Percentiles rank a stretch among this genome's conserved stretches.
Conservation (phyloP, 2,797 vertebrate genomes). For the Sitta carolinensis region DNA sequence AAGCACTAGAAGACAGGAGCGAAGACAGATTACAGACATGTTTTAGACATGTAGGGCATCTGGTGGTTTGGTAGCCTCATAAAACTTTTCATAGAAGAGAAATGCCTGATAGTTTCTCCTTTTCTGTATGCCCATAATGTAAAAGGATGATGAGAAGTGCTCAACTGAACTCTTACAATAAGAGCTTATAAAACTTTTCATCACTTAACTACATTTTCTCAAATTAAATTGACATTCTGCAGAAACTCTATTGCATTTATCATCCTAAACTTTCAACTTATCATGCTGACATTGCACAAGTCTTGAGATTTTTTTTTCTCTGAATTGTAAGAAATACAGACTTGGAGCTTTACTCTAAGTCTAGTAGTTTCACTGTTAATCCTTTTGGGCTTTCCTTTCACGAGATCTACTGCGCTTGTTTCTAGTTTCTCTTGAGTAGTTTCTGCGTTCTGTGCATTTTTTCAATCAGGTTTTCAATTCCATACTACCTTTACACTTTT, state of each 20-base stretch:
- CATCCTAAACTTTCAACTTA: background rate
- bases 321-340: background rate
- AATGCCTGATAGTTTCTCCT: background rate
- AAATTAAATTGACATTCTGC: background rate
- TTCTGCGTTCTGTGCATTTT: background rate
- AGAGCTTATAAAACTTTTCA: background rate
- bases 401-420: background rate
- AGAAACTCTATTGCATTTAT: background rate
- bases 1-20: background rate
- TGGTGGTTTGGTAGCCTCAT: background rate
- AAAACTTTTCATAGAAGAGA: background rate
- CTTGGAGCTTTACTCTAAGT: background rate
- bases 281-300: background rate
- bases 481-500: background rate
- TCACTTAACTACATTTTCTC: background rate
- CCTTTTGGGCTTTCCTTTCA: background rate
- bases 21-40: background rate
- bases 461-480: background rate
- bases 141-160: background rate
- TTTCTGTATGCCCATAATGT: background rate
- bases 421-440: background rate
- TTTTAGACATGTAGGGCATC: background rate
- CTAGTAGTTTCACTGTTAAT: background rate
- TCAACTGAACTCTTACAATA: background rate
- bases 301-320: background rate